Percentiles rank a stretch among this genome's conserved stretches.
phyloP scores from a whole-genome alignment of 2,113 vertebrate species.

The Poeciliopsis occidentalis region DNA sequence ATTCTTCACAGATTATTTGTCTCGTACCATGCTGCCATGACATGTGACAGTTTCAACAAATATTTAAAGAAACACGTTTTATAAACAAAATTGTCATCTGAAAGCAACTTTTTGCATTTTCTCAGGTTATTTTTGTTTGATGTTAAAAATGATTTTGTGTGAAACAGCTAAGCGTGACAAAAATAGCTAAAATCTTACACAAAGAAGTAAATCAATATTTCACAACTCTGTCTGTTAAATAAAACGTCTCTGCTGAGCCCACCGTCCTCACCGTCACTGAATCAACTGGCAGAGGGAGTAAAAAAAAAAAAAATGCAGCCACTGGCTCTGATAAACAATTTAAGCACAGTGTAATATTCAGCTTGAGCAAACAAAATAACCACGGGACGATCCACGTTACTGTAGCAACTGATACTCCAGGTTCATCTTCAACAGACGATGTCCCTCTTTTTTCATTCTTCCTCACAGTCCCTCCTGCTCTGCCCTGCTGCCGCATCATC shows the following conservation, averaged over 20 bases:
- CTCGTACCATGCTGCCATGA: too few relatives aligned
- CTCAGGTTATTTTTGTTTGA: background rate
- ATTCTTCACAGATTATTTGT: too few relatives aligned
- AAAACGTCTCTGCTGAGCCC: background rate
- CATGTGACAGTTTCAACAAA: too few relatives aligned
- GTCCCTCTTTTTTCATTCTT: background rate
- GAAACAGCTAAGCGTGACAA: background rate
- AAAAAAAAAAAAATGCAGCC: background rate
- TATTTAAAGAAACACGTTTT: too few relatives aligned
- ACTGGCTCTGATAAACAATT: background rate
- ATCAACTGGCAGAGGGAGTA: background rate
- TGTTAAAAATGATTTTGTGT: background rate
- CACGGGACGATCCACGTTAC: background rate
- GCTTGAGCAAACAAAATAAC: background rate
- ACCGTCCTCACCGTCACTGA: background rate
- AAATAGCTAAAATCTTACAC: background rate
- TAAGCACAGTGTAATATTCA: background rate
- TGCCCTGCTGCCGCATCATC: background rate
- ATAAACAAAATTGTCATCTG: background rate
- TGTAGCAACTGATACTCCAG: background rate
- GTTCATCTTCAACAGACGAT: background rate
- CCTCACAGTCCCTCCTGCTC: background rate
- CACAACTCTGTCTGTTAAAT: background rate
- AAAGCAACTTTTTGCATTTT: background rate
- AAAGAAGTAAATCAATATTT: background rate